A percentile compares a stretch with the other conserved stretches of the same genome.
These are phyloP conservation scores for Zingel zingel DNA, from an alignment of 2,113 vertebrate genomes.

Conservation along the genomic window DNA sequence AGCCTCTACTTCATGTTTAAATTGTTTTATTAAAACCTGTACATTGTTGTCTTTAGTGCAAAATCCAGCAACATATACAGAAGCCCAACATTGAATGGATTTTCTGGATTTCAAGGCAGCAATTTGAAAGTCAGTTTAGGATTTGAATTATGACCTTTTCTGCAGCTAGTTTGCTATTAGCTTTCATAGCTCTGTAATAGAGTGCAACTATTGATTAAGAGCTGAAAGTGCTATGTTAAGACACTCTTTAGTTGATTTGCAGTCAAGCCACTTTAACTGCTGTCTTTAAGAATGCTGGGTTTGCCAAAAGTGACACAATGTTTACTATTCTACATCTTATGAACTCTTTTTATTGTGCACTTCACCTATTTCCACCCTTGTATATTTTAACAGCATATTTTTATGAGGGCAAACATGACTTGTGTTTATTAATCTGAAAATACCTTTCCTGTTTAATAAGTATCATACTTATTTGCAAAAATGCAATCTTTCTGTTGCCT, in stretches of 20 bases:
- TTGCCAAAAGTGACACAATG: too few species aligned
- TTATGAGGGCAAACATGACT: neutral
- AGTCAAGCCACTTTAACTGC: too few species aligned
- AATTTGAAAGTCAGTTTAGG: neutral
- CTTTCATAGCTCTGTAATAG: neutral
- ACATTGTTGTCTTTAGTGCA: fast-evolving
- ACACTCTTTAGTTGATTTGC: too few species aligned
- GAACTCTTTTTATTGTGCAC: neutral
- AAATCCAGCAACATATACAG: too few species aligned
- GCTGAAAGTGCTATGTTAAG: neutral
- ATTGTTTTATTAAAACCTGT: neutral
- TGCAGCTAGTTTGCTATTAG: neutral
- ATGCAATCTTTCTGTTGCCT: neutral
- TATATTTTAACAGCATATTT: neutral
- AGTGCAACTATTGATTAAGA: neutral
- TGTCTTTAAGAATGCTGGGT: too few species aligned
- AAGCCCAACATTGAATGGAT: too few species aligned
- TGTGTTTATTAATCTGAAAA: neutral
- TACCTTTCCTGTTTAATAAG: neutral
- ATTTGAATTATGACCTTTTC: neutral
- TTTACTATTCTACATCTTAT: too few species aligned
- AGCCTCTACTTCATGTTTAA: neutral
- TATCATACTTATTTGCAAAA: neutral
- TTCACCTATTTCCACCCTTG: neutral
- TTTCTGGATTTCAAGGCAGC: neutral